Base-by-base conservation (phyloP, 2,113 vertebrate genomes). In the Triplophysa dalaica region DNA sequence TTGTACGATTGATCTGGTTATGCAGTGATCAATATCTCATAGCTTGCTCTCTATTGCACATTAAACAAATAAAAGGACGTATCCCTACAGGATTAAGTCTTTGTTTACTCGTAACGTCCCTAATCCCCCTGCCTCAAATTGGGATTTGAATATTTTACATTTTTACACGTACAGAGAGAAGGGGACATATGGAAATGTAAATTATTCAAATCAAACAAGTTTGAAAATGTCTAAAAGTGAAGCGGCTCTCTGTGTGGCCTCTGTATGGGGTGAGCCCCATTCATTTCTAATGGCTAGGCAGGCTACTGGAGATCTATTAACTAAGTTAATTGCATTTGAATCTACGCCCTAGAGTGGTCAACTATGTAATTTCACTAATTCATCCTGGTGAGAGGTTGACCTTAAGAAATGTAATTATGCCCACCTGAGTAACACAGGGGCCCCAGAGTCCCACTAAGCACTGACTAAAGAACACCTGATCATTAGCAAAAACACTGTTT, bases 331-430 rank as follows among this genome's bases (percentile, higher is more conserved):
- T 93, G 89, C 91, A 86, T 92, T 91, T 89, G 87, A 87, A 91
- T 90, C 87, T 84, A 83, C 91, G 90, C 90, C 90, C 90, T 87
- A 87, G 91, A 92, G 92, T 94, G 91, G 91, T 93, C 92, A 92
- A 91, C 92, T 93, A 91, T 89, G 89, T 91, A 92, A 92, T 93
- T 93, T 91, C 90, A 90, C 92, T 92, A 91, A 94, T 93, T 93
- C 90, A 91, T 93, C 90, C 90, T 89, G 82, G 91, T 92, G 91
- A 93, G 92, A 91, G 92, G 91, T 88, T 93, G 92, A 93, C 92
- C 92, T 93, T 94, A 93, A 92, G 89, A 89, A 92, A 92, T 92
- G 91, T 92, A 93, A 94, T 94, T 94, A 92, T 91, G 89, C 89
- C 92, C 92, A 93, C 92, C 92, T 93, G 89, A 91, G 90, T 90